These are phyloP conservation scores for Catotricha subobsoleta DNA, from an alignment of 2,888 invertebrate species.

Conservation along the genomic window DNA sequence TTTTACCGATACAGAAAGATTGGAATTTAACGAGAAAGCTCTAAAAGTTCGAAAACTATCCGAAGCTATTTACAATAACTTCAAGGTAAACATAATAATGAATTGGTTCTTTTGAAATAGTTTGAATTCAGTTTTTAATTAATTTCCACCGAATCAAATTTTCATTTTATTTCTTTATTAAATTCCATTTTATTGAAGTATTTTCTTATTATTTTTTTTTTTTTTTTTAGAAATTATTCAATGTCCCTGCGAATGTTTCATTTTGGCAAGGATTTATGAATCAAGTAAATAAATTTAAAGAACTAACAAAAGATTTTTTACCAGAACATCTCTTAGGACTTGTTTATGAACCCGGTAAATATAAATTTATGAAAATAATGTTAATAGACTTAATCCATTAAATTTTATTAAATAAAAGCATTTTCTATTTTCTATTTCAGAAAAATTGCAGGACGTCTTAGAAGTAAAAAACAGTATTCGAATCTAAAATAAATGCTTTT, in stretches of 20 bases:
- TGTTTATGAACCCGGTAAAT: neutral
- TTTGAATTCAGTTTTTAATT: neutral
- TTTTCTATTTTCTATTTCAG: neutral
- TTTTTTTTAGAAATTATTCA: slow-evolving; percentile 38
- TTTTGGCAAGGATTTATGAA: slow-evolving; percentile 58
- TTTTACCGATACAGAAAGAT: slow-evolving; percentile 38
- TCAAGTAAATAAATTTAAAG: slow-evolving; percentile 47
- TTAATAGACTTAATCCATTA: no score
- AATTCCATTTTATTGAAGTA: no score
- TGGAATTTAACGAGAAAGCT: slow-evolving; percentile 47
- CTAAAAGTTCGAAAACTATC: slow-evolving; percentile 51
- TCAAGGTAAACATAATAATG: slow-evolving; percentile 15
- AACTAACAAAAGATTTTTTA: slow-evolving; percentile 30
- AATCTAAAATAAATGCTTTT: no score
- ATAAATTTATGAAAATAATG: no score
- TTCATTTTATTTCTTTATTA: slow-evolving; percentile 5
- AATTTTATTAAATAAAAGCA: neutral
- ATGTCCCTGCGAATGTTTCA: slow-evolving; percentile 38
- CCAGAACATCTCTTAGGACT: neutral
- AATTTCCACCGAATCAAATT: neutral
- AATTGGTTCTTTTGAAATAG: neutral
- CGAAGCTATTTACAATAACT: slow-evolving; percentile 30
- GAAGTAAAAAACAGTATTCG: slow-evolving; percentile 5
- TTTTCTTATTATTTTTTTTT: no score
- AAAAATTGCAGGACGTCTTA: neutral